Conservation (phyloP, 2,888 invertebrate genomes). For the Andrena trimmerana region DNA sequence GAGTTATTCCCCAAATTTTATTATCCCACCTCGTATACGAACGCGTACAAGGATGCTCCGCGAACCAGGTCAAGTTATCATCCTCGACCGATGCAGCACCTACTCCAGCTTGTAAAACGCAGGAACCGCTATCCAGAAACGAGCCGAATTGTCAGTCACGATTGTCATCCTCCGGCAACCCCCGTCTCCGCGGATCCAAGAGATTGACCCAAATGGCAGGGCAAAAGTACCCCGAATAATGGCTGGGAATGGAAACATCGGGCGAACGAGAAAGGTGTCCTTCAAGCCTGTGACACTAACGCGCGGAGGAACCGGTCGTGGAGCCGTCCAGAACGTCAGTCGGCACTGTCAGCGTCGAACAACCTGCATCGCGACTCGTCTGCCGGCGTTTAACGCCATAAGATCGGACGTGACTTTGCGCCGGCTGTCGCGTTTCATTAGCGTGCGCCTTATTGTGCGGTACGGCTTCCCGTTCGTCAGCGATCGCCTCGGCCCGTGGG, state of each 20-base stretch:
- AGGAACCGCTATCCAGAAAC: neutral
- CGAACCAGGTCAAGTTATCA: no score
- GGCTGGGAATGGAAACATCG: slow-evolving; percentile 4
- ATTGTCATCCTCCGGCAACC: neutral
- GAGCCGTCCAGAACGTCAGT: slow-evolving; percentile 46
- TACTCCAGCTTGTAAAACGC: neutral
- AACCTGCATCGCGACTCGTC: slow-evolving; percentile 59
- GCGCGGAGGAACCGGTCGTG: slow-evolving; percentile 61
- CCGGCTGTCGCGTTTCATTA: slow-evolving; percentile 77
- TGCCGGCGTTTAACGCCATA: slow-evolving; percentile 51
- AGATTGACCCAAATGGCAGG: neutral
- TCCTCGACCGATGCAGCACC: no score
- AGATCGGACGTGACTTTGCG: slow-evolving; percentile 70
- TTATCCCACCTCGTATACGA: no score
- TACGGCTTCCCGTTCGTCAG: slow-evolving; percentile 52
- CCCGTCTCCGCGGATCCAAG: neutral
- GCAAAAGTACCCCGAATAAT: neutral
- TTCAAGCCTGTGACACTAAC: slow-evolving; percentile 5
- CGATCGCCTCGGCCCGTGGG: slow-evolving; percentile 25
- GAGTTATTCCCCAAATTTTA: no score
- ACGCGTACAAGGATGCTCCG: no score
- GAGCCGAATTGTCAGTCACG: slow-evolving; percentile 1
- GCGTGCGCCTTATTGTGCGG: slow-evolving; percentile 68
- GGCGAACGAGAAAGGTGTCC: slow-evolving; percentile 21
- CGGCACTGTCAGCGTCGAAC: slow-evolving; percentile 58